Evolutionary conservation across 2,113 vertebrate species (phyloP), one percentile per base, ranked within the genome.

Genomic region (Mungos mungo): DNA sequence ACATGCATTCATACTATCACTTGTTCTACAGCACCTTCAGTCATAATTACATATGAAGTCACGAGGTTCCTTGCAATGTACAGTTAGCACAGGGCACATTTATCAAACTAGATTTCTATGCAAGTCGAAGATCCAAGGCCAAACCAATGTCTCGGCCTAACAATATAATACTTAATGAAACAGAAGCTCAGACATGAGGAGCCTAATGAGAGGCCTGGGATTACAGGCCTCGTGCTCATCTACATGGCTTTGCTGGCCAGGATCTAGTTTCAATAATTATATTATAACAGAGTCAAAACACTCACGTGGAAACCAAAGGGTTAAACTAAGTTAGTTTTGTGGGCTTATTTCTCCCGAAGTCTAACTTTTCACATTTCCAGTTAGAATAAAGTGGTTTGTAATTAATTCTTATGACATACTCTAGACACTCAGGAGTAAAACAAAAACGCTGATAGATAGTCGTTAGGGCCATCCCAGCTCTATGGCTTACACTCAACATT

Each of bases 301-400:
- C 97, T 95, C 96, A 98, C 96, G 98, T 98, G 99, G 99, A 99
- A 99, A 99, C 99, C 99, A 99, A 99, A 99, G 98, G 99, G 99
- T 99, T 99, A 99, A 99, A 99, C 97, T 98, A 95, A 97, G 90
- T 98, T 95, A 98, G 96, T 97, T 98, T 84, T 63, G 65, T 65
- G 95, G 96, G 50, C 96, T 98, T 97, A 96, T 82, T 97, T 97
- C 93, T 97, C 97, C 98, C 97, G 96, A 98, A 98, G 92, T 96
- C 96, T 96, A 81, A 96, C 96, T 72, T 92, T 98, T 98, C 97
- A 97, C 94, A 98, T 90, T 98, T 96, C 95, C 98, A 90, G 93
- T 98, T 96, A 98, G 97, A 98, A 98, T 94, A 98, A 95, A 97
- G 88, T 88, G 94, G 47, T 84, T 85, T 97, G 96, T 96, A 93